These are phyloP conservation scores for Aradus depressus DNA, from an alignment of 2,888 invertebrate species.

Conservation along the genomic window DNA sequence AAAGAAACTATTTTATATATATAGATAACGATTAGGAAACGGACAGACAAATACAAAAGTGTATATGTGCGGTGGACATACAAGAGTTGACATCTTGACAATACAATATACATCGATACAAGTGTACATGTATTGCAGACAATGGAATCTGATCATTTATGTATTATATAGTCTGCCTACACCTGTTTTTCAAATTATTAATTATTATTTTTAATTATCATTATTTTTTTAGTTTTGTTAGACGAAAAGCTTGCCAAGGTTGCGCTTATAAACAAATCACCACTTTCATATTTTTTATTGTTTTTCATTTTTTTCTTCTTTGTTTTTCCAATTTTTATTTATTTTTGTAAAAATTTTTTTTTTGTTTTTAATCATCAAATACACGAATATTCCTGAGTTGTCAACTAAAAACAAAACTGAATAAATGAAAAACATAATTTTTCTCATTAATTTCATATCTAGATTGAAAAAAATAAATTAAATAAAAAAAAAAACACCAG, in stretches of 20 bases:
- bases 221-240: conserved; percentile 26
- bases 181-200: conserved; percentile 27
- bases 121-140: background rate
- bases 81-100: background rate
- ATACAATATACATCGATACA: background rate
- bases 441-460: conserved; percentile 7
- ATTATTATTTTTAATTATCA: too few relatives aligned
- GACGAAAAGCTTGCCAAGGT: conserved; percentile 27
- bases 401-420: conserved; percentile 15
- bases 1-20: conserved; percentile 25
- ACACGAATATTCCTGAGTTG: conserved; percentile 8
- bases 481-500: conserved; percentile 15
- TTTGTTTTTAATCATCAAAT: background rate
- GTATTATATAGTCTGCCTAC: too few relatives aligned
- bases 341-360: too few relatives aligned
- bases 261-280: conserved; percentile 15
- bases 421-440: conserved; percentile 6
- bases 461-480: conserved; percentile 6
- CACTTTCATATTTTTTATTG: conserved; percentile 14
- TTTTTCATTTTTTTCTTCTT: conserved; percentile 15
- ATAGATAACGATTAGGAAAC: conserved; percentile 16
- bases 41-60: conserved; percentile 25
- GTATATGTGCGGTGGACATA: conserved; percentile 25
- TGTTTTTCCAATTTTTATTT: too few relatives aligned
- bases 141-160: too few relatives aligned